A percentile compares a stretch with the other conserved stretches of the same genome.
These are phyloP conservation scores for Saccostrea cuccullata DNA, from an alignment of 1,140 invertebrate species.

Conservation along the genomic window DNA sequence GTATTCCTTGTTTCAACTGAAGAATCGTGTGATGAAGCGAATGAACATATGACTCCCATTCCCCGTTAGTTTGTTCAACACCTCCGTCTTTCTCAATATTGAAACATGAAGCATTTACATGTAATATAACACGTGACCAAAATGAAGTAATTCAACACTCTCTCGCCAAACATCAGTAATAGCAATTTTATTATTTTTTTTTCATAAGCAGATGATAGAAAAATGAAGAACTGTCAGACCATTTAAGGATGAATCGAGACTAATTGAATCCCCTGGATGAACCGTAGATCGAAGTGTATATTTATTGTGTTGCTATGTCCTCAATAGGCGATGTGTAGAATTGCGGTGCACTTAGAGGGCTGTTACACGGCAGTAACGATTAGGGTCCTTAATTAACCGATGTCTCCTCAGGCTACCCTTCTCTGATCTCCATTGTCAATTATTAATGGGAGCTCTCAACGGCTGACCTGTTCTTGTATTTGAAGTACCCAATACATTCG, in stretches of 20 bases:
- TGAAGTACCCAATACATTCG: neutral
- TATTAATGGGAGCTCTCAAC: neutral
- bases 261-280: neutral
- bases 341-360: neutral
- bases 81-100: too few species aligned
- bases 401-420: neutral
- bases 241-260: neutral
- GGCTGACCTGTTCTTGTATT: neutral
- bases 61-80: too few species aligned
- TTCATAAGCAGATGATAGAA: neutral
- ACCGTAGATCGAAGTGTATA: neutral
- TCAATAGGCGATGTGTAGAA: neutral
- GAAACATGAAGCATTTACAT: too few species aligned
- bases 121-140: too few species aligned
- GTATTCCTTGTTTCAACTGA: too few species aligned
- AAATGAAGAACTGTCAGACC: neutral
- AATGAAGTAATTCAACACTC: too few species aligned
- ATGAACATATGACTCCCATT: too few species aligned
- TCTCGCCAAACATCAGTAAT: too few species aligned
- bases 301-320: neutral
- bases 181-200: too few species aligned
- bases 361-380: neutral
- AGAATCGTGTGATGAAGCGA: too few species aligned
- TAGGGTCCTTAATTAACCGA: neutral
- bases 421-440: neutral